Evolutionary conservation across 2,888 invertebrate species (phyloP).

Genomic region (Andrena hattorfiana): DNA sequence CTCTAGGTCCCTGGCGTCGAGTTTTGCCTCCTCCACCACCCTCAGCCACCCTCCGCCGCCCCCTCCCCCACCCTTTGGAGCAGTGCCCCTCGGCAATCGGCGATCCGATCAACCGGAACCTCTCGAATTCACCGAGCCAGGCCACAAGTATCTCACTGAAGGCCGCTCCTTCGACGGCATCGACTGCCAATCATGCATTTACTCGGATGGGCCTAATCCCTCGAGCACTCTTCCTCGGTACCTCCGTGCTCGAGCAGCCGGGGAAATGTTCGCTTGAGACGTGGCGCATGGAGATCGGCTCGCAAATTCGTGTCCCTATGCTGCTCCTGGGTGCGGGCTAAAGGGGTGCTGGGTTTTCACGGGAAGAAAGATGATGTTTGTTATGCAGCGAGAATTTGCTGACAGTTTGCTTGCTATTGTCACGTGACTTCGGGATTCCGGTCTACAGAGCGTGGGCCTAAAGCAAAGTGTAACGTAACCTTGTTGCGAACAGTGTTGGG

Average conservation of each 20-base stretch:
- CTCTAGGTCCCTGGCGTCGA: slow-evolving; percentile 54
- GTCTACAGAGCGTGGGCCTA: no score
- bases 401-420: no score
- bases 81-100: slow-evolving; percentile 74
- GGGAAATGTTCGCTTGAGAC: slow-evolving; percentile 34
- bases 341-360: no score
- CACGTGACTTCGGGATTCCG: no score
- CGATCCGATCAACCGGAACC: slow-evolving; percentile 80
- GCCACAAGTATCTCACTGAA: slow-evolving; percentile 80
- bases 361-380: no score
- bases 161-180: slow-evolving; percentile 75
- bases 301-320: not conserved
- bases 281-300: not conserved
- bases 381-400: no score
- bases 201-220: slow-evolving; percentile 80
- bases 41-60: slow-evolving; percentile 38
- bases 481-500: no score
- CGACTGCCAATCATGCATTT: slow-evolving; percentile 82
- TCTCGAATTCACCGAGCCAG: slow-evolving; percentile 78
- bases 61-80: slow-evolving; percentile 41
- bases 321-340: no score
- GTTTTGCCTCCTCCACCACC: slow-evolving; percentile 55
- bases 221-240: slow-evolving; percentile 75
- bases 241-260: slow-evolving; percentile 6
- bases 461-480: no score